These are phyloP conservation scores for Phrynosoma blainvillii DNA, from an alignment of 2,113 vertebrate genomes.

Conservation along the genomic window DNA sequence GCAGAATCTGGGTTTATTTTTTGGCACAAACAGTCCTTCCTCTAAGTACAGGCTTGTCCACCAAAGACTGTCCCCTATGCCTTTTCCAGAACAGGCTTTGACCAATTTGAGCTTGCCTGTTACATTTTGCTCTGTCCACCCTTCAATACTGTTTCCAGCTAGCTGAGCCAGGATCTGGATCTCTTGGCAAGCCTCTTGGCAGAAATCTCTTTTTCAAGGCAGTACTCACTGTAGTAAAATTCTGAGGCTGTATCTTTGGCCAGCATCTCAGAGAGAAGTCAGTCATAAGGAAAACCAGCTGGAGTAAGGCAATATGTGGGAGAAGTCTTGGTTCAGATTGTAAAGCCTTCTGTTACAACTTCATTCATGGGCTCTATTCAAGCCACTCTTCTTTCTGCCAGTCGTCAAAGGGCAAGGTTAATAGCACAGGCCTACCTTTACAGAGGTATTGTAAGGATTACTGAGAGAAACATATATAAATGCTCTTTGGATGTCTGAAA, in stretches of 20 bases:
- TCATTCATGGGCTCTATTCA: no score
- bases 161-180: not conserved
- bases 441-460: not conserved
- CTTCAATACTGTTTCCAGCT: not conserved
- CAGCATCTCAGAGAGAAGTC: not conserved
- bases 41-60: rapidly evolving
- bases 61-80: not conserved
- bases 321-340: no score
- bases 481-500: not conserved
- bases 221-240: no score
- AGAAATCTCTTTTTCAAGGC: no score
- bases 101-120: not conserved
- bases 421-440: not conserved
- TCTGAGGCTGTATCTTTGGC: no score
- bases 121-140: not conserved
- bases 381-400: not conserved
- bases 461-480: not conserved
- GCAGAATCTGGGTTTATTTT: no score
- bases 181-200: no score
- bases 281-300: not conserved
- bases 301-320: no score
- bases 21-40: not conserved
- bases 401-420: not conserved
- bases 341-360: no score
- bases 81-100: not conserved